Percentiles rank a stretch among this genome's conserved stretches.
phyloP scores from a whole-genome alignment of 2,113 vertebrate species.

The Oreotrochilus melanogaster region DNA sequence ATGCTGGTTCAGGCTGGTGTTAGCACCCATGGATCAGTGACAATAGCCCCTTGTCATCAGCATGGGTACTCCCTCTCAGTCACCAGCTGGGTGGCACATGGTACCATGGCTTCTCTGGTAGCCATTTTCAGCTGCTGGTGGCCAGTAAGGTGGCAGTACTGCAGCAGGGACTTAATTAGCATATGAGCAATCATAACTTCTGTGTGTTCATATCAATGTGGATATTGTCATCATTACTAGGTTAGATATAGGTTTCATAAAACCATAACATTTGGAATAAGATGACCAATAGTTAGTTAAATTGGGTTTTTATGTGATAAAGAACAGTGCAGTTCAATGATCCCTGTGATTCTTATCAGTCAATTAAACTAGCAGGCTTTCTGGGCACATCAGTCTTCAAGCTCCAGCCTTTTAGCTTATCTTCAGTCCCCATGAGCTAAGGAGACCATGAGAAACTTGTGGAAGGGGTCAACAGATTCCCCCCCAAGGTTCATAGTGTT shows the following conservation, averaged over 20 bases:
- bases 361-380: too few relatives aligned
- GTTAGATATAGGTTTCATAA: too few relatives aligned
- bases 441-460: not conserved
- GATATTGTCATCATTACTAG: too few relatives aligned
- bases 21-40: not conserved
- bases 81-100: not conserved
- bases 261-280: too few relatives aligned
- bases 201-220: too few relatives aligned
- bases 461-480: not conserved
- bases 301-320: too few relatives aligned
- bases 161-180: not conserved
- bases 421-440: not conserved
- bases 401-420: not conserved
- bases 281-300: too few relatives aligned
- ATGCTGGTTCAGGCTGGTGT: not conserved
- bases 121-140: not conserved
- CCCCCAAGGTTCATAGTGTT: fast-evolving
- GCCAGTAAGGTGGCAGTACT: too few relatives aligned
- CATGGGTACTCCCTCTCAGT: not conserved
- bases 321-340: too few relatives aligned
- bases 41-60: not conserved
- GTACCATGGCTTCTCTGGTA: not conserved
- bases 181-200: not conserved
- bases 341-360: too few relatives aligned
- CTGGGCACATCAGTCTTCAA: too few relatives aligned